Base-by-base conservation (phyloP, 1,140 invertebrate species). In the Bombus consobrinus region DNA sequence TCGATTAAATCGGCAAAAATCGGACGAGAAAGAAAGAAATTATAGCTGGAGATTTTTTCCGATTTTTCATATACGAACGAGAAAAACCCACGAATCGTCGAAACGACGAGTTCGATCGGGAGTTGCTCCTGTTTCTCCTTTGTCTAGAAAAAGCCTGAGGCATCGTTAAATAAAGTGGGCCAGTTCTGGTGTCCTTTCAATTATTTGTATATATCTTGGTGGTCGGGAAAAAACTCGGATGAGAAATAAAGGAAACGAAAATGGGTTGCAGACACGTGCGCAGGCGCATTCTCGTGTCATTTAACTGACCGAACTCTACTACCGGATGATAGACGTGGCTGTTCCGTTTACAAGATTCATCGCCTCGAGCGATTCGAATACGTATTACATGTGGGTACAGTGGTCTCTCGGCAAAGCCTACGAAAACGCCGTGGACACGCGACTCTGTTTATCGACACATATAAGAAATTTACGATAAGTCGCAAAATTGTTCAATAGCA, bases 141-240 rank as follows among this genome's bases (percentile, higher is more conserved):
- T 79, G 66, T 77, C 9, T 66, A 34, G 37, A 57, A 80, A 80
- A 47, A 71, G 76, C 83, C 68, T 53, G 66, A 47, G 76, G 83
- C 83, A 34, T 13, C 76, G 76, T 13, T 76, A 18, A 37, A 62
- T 22, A 59, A 84, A 80, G 53, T 84, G 83, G 83, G 83, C 83
- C 83, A 84, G 12, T 64, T 8, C n/a, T 53, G 37, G 53, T 84
- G 83, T 84, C 68, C 68, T 84, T 84, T 84, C 32, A 76, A 72
- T 84, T 79, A 80, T 75, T 43, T 68, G 82, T 53, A 71, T 39
- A 37, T 69, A 47, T 69, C 76, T 84, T 71, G 28, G 28, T 79
- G 22, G 76, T 53, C 41, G 32, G 18, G 18, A 37, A 41, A 69
- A 59, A 66, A 47, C 12, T 28, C 37, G 18, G 53, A 59, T 28